A percentile compares a stretch with the other conserved stretches of the same genome.
These are phyloP conservation scores for Aphelinus atriplicis DNA, from an alignment of 1,140 invertebrate genomes.

Conservation along the genomic window DNA sequence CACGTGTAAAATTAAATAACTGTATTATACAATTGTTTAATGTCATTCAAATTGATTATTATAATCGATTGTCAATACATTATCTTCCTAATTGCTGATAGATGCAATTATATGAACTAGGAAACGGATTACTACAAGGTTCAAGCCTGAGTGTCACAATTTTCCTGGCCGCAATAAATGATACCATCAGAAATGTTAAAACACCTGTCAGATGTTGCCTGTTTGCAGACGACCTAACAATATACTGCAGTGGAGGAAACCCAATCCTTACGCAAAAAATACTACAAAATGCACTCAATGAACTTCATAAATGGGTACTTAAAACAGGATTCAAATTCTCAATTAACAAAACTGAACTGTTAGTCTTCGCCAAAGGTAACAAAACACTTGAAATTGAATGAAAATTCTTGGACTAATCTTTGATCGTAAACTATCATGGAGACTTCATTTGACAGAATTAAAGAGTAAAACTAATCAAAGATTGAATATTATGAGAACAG, in stretches of 20 bases:
- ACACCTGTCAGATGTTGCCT: neutral
- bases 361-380: constrained; percentile 8
- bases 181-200: neutral
- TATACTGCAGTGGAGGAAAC: neutral
- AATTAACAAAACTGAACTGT: constrained; percentile 19
- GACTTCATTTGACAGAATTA: constrained; percentile 37
- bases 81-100: no score
- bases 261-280: neutral
- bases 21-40: no score
- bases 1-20: no score
- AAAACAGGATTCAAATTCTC: neutral
- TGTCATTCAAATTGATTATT: no score
- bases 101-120: no score
- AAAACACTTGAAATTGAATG: neutral
- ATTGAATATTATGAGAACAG: constrained; percentile 31
- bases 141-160: neutral
- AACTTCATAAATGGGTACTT: neutral
- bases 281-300: neutral
- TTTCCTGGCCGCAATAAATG: neutral
- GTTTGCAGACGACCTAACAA: neutral
- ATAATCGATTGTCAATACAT: no score
- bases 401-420: constrained; percentile 43
- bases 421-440: constrained; percentile 41
- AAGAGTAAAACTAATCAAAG: constrained; percentile 35
- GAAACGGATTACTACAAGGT: no score